Evolutionary conservation across 2,797 vertebrate species (phyloP), one percentile per base, ranked within the genome.

Genomic region (Columba guinea): DNA sequence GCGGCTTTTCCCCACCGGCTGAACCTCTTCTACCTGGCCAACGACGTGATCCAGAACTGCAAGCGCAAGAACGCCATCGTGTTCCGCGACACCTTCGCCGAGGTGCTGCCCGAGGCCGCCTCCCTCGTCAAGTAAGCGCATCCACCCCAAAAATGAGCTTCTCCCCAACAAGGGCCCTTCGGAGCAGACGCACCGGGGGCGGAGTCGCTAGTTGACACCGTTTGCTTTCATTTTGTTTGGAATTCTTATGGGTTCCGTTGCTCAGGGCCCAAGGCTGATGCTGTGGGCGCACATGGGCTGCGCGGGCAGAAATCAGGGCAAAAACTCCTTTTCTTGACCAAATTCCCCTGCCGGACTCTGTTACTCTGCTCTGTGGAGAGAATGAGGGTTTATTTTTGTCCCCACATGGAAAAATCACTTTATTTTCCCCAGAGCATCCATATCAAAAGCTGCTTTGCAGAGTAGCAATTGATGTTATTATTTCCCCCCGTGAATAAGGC

Each of bases 21-120:
- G 97, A 99, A 99, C 97, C 99, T 99, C 53, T 99, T 99, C 96
- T 99, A 99, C 96, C 94, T 99, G 91, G 99, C 99, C 95, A 99
- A 99, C 9, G 99, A 99, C 48, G 99, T 99, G 93, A 99, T 99
- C 87, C 99, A 99, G 97, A 99, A 99, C 98, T 99, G 99, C 98
- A 99, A 99, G 93, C 98, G 99, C 80, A 99, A 98, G 96, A 99
- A 99, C 1, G 99, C 99, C 8, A 98, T 99, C 6, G 98, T 99
- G 51, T 99, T 99, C 87, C 98, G 99, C 4, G 97, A 98, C 17
- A 95, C 99, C 3, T 99, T 99, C 27, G 99, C 99, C 1, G 99
- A 99, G 9, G 98, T 99, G 75, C 99, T 99, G 15, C 99, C 99
- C 1, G 98, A 99, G 80, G 99, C 99, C 0, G 98, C 98, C 24